Evolutionary conservation across 2,888 invertebrate genomes (phyloP).

Genomic region (Ormyrus labotus): DNA sequence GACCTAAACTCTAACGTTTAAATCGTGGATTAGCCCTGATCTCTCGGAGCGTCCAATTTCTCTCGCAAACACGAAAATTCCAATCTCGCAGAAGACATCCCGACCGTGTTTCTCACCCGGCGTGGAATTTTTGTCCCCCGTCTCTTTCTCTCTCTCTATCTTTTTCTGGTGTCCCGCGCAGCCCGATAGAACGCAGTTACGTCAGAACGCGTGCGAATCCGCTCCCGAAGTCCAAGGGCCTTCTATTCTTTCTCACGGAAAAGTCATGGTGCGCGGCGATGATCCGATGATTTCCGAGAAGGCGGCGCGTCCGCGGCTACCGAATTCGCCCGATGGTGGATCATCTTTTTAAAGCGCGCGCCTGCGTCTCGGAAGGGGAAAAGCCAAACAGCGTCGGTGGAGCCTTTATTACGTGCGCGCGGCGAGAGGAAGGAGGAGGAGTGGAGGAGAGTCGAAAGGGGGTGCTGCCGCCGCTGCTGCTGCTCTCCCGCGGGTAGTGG

Average conservation of each 20-base stretch:
- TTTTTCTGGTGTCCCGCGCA: background rate
- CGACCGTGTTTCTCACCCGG: slow-evolving; percentile 48
- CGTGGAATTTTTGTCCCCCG: slow-evolving; percentile 35
- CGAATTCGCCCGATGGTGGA: slow-evolving; percentile 33
- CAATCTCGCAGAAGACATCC: slow-evolving; percentile 34
- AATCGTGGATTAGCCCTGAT: background rate
- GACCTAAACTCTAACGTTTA: background rate
- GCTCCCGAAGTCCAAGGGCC: slow-evolving; percentile 34
- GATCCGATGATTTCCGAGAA: slow-evolving; percentile 39
- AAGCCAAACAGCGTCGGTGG: slow-evolving; percentile 2
- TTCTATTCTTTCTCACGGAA: slow-evolving; percentile 6
- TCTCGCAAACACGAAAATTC: slow-evolving; percentile 53
- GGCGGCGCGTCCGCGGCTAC: slow-evolving; percentile 11
- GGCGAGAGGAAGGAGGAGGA: slow-evolving; percentile 61
- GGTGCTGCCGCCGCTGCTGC: slow-evolving; percentile 8
- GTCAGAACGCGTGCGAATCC: slow-evolving; percentile 50
- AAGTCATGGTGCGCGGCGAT: background rate
- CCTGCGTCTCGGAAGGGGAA: slow-evolving; percentile 27
- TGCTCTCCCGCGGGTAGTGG: slow-evolving; percentile 7
- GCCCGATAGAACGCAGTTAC: slow-evolving; percentile 11
- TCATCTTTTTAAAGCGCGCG: slow-evolving; percentile 9
- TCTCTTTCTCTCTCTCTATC: slow-evolving; percentile 1
- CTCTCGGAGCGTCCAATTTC: slow-evolving; percentile 25
- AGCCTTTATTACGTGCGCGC: slow-evolving; percentile 42
- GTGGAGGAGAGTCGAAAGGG: slow-evolving; percentile 48